Evolutionary conservation across 2,888 invertebrate genomes (phyloP), one percentile per base, ranked within the genome.

Genomic region (Globia sparganii): DNA sequence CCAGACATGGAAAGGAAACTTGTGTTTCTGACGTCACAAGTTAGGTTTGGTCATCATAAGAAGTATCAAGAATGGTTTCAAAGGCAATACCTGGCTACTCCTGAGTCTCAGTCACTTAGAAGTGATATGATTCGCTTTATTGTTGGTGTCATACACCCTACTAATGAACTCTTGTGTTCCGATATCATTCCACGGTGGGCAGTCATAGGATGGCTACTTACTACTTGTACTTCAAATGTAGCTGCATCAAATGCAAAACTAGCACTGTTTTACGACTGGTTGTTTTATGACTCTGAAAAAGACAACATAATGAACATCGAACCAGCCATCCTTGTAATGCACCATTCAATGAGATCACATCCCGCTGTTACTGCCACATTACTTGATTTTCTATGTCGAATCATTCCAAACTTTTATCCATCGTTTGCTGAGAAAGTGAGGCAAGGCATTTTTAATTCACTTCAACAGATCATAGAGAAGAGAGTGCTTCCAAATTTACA

Each of bases 281-380:
- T 99, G 64, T 98, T 99, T 91, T 99, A 98, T 95, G 99, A 99
- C 90, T 97, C 98, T 34, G 98, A 98, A 87, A 98, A 98, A 92
- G 99, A 99, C 94, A 99, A 99, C 93, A 99, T 99, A 84, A 99
- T 99, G 99, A 99, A 99, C 94, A 99, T 99, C 88, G 99, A 99
- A 95, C 99, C 99, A 37, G 99, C 99, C 21, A 99, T 99, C 89
- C 97, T 99, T 86, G 99, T 99, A 40, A 99, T 99, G 99, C 98
- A 98, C 94, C 98, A 99, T 96, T 99, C 99, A 66, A 98, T 99
- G 98, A 97, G 98, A 91, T 98, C 98, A 78, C 99, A 99, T 96
- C 98, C 99, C 67, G 98, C 98, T 31, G 98, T 99, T 85, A 99
- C 99, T 81, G 99, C 98, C 77, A 99, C 99, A 31, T 97, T 99